Evolutionary conservation across 2,888 invertebrate genomes (phyloP), one percentile per base, ranked within the genome.

Genomic region (Atethmia centrago): DNA sequence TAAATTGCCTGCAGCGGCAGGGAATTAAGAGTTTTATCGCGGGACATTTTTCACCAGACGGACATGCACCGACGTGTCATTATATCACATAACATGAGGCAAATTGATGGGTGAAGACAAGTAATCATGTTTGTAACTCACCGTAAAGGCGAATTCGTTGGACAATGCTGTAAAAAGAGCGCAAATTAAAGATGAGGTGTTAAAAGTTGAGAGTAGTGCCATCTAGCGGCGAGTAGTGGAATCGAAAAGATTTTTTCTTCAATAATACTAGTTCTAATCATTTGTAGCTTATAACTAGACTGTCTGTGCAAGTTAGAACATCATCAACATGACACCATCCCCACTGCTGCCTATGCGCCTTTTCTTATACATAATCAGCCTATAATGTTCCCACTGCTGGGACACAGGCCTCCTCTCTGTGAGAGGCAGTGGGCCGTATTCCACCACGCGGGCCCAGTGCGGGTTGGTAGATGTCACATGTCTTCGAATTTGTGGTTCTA

Each of bases 1-100:
- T 77, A 76, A 78, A 78, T 63, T 72, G 90, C 92, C 90, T 71
- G 69, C 64, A 88, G 91, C 91, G 66, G 76, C 65, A 86, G 76
- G 84, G 85, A 90, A 88, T 86, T 80, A 87, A 85, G 73, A 83
- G 63, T 79, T 77, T 88, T 88, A 91, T 92, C 84, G 80, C 80
- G 83, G 83, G 85, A 88, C 87, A 91, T 92, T 89, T 90, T 89
- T 91, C 89, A 89, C 79, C 69, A 83, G 72, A 76, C 83, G 79
- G 80, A 85, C 77, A 25, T 74, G 53, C 73, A 78, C 83, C 56
- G 80, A 74, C 80, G 62, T 82, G 82, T 87, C 79, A 88, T 88
- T 89, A 89, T 77, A 80, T 76, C 79, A 79, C 80, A 85, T 86
- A 85, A 81, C 80, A 67, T 70, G 71, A 73, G 40, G 64, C 53